These are phyloP conservation scores for Margaritifera margaritifera DNA, from an alignment of 2,888 invertebrate species.

Conservation along the genomic window DNA sequence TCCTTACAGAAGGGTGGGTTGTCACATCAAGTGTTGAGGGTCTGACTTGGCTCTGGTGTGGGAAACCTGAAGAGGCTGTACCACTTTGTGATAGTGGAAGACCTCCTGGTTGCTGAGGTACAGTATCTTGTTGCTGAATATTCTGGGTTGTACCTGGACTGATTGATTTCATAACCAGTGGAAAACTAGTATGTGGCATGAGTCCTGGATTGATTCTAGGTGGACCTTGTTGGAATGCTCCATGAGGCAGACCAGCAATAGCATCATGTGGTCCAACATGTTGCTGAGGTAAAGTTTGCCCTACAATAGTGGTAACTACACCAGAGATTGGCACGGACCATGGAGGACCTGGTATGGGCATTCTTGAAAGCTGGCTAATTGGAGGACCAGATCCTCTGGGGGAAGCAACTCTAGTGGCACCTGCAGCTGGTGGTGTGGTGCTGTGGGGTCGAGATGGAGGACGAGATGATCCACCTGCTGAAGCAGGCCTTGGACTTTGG, in stretches of 20 bases:
- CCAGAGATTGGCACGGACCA: constrained; percentile 12
- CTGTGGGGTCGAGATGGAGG: constrained; percentile 1
- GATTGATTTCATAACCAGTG: too few species aligned
- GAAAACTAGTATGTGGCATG: constrained; percentile 9
- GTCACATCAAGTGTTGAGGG: too few species aligned
- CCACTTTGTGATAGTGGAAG: too few species aligned
- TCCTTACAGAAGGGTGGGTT: too few species aligned
- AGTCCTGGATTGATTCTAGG: too few species aligned
- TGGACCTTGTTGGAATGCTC: constrained; percentile 6
- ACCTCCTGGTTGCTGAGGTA: too few species aligned
- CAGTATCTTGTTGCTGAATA: too few species aligned
- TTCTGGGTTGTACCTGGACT: too few species aligned
- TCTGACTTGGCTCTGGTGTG: too few species aligned
- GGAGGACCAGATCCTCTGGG: constrained; percentile 1
- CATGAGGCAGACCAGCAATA: constrained; percentile 6
- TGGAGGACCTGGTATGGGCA: background rate
- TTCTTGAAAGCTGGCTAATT: background rate
- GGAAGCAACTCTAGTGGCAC: constrained; percentile 6
- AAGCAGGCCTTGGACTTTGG: constrained; percentile 1
- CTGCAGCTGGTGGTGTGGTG: constrained; percentile 8
- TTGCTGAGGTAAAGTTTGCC: constrained; percentile 6
- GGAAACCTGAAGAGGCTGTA: too few species aligned
- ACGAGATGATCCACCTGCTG: constrained; percentile 1
- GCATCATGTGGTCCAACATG: constrained; percentile 3
- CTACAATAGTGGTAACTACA: constrained; percentile 5